These are phyloP conservation scores for Sorex araneus DNA, from an alignment of 2,113 vertebrate genomes.

Conservation along the genomic window DNA sequence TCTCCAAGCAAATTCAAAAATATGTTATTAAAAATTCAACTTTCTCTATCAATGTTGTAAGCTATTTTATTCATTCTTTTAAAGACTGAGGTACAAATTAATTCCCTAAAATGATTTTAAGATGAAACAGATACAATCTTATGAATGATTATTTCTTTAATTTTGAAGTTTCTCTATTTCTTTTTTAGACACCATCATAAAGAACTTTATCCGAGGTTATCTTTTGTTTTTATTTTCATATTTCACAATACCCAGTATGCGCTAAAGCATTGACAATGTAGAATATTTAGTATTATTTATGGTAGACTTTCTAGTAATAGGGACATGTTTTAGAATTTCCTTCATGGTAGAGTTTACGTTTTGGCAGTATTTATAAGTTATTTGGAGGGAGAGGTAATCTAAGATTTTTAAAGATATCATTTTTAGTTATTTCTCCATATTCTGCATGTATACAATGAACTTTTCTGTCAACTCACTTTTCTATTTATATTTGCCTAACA, in stretches of 20 bases:
- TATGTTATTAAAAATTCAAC: background rate
- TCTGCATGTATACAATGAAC: background rate
- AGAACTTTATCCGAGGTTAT: background rate
- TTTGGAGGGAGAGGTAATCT: background rate
- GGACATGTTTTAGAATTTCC: background rate
- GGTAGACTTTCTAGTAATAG: background rate
- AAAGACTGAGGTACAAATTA: too few species aligned
- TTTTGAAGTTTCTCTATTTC: background rate
- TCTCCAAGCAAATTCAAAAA: conserved; percentile 39
- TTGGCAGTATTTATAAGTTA: background rate
- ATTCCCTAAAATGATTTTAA: background rate
- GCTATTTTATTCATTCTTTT: background rate
- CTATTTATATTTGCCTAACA: background rate
- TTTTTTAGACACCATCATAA: background rate
- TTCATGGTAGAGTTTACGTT: background rate
- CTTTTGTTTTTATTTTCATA: background rate
- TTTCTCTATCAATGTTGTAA: background rate
- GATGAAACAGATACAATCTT: background rate
- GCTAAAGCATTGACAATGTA: background rate
- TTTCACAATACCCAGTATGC: background rate
- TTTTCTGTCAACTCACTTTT: conserved; percentile 1
- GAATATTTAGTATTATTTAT: background rate
- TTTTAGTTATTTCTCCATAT: conserved; percentile 14
- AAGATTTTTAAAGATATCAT: background rate
- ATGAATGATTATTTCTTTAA: conserved; percentile 25